phyloP scores from a whole-genome alignment of 2,113 vertebrate species.

The Channa argus region DNA sequence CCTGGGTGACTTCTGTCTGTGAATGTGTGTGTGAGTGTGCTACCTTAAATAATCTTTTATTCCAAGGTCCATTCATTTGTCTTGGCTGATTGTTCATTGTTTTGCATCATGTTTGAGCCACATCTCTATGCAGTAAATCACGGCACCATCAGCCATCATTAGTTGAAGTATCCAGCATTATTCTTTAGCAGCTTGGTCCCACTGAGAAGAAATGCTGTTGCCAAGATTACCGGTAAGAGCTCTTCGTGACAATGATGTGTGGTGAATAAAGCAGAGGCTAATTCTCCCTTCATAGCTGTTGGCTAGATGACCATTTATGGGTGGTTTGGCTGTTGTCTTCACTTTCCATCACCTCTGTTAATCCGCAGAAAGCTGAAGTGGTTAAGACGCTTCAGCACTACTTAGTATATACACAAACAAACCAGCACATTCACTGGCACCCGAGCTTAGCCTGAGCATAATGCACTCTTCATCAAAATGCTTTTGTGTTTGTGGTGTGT shows the following conservation, averaged over 20 bases:
- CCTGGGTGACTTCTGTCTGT: neutral
- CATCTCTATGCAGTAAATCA: slow-evolving; percentile 23
- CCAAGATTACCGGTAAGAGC: slow-evolving; percentile 59
- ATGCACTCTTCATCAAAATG: slow-evolving; percentile 16
- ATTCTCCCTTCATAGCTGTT: slow-evolving; percentile 64
- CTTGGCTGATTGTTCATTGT: slow-evolving; percentile 25
- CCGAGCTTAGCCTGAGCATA: slow-evolving; percentile 36
- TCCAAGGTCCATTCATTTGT: slow-evolving; percentile 16
- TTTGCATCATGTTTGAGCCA: neutral
- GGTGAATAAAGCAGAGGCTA: slow-evolving; percentile 62
- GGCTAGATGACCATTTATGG: slow-evolving; percentile 71
- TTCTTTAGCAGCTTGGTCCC: slow-evolving; percentile 22
- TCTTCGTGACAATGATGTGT: slow-evolving; percentile 47
- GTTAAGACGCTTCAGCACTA: slow-evolving; percentile 58
- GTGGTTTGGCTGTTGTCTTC: slow-evolving; percentile 60
- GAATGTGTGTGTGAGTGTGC: neutral
- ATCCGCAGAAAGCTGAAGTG: slow-evolving; percentile 67
- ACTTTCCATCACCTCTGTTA: slow-evolving; percentile 66
- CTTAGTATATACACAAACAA: slow-evolving; percentile 55
- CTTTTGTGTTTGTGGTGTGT: slow-evolving; percentile 17
- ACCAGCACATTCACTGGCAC: slow-evolving; percentile 35
- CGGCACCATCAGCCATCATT: slow-evolving; percentile 28
- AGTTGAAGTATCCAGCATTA: slow-evolving; percentile 26
- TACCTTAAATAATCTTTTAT: slow-evolving; percentile 20
- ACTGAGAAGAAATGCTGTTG: slow-evolving; percentile 29